phyloP scores from a whole-genome alignment of 64 coral and sea anemone genomes.

The Porites australiensis region DNA sequence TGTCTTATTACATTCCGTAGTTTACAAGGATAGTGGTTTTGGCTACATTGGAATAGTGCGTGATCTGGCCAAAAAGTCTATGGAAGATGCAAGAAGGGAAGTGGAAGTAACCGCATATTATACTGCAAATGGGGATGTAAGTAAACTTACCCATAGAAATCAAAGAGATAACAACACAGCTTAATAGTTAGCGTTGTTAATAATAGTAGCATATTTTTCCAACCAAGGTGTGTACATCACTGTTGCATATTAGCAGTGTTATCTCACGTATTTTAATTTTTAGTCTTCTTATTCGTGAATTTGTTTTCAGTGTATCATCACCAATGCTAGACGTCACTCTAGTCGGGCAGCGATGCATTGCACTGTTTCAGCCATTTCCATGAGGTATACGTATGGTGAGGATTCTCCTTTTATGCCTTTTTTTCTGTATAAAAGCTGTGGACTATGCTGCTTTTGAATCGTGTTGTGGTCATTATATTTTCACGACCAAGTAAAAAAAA shows the following conservation, averaged over 20 bases:
- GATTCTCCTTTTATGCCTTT: neutral
- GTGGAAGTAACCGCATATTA: neutral
- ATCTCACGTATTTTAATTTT: neutral
- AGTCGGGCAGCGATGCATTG: neutral
- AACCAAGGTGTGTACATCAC: too few species aligned
- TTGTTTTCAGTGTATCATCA: conserved; percentile 29
- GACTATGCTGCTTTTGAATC: too few species aligned
- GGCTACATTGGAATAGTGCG: neutral
- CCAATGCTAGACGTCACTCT: conserved; percentile 32
- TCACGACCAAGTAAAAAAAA: neutral
- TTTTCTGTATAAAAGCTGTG: too few species aligned
- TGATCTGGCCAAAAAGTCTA: neutral
- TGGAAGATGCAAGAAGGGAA: neutral
- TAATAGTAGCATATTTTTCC: too few species aligned
- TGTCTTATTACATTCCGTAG: neutral
- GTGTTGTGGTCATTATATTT: neutral
- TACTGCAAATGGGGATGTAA: neutral
- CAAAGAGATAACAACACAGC: too few species aligned
- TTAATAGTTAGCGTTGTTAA: too few species aligned
- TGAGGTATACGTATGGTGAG: neutral
- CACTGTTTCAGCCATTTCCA: neutral
- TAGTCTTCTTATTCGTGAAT: conserved; percentile 19
- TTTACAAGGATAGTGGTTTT: neutral
- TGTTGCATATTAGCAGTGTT: too few species aligned
- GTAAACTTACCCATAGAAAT: too few species aligned